Evolutionary conservation across 1,140 invertebrate genomes (phyloP).

Genomic region (Camponotus pennsylvanicus): DNA sequence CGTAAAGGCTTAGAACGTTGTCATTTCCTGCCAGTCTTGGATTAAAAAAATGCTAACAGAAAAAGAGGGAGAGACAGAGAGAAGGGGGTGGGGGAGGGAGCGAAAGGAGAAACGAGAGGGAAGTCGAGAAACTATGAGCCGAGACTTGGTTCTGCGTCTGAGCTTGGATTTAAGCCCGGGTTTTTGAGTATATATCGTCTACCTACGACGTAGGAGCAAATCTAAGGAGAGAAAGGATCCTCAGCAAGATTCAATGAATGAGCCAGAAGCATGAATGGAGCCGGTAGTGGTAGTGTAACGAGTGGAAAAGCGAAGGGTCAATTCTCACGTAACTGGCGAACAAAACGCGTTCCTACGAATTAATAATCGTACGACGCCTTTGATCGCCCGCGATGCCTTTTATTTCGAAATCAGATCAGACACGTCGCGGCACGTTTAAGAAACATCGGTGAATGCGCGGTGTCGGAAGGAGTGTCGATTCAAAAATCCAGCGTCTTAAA

Average conservation of each 20-base stretch:
- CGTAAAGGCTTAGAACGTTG: conserved; percentile 40
- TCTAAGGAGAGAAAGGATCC: conserved; percentile 45
- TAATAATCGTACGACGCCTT: conserved; percentile 28
- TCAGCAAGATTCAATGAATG: conserved; percentile 33
- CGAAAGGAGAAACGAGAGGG: background rate
- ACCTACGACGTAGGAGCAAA: background rate
- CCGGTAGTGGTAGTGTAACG: conserved; percentile 13
- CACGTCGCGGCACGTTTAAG: background rate
- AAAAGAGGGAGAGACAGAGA: conserved; percentile 22
- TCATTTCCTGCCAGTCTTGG: conserved; percentile 43
- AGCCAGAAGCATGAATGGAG: conserved; percentile 41
- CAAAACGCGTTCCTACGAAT: conserved; percentile 26
- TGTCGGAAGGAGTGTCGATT: background rate
- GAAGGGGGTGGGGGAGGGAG: background rate
- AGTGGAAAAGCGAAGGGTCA: conserved; percentile 49
- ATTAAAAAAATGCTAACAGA: background rate
- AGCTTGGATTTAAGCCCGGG: background rate
- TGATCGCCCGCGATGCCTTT: background rate
- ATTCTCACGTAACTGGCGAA: conserved; percentile 49
- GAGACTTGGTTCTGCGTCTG: background rate
- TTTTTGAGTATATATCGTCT: background rate
- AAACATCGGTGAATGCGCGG: background rate
- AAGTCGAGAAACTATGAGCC: background rate
- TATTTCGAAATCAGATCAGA: background rate
- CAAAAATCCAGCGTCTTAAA: background rate